Evolutionary conservation across 2,888 invertebrate genomes (phyloP), one percentile per base, ranked within the genome.

Genomic region (Tetragnatha montana): DNA sequence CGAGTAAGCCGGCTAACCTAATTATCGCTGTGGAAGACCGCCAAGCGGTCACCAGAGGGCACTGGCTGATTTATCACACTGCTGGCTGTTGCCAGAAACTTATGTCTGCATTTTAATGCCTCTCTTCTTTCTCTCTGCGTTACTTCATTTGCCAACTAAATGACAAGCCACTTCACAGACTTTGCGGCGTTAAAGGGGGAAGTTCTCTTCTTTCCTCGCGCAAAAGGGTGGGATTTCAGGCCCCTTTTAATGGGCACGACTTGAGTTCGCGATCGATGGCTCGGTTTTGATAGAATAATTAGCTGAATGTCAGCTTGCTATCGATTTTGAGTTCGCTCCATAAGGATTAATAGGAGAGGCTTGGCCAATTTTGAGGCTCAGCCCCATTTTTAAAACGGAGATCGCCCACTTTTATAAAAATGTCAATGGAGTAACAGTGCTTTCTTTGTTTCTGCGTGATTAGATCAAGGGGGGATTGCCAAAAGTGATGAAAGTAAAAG

Each of bases 11-110:
- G 81, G 81, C 78, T 90, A 90, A 90, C 87, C 89, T 90, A 90
- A 90, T 90, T 87, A 90, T 90, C 87, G 73, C 87, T 60, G 82
- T 87, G 89, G 89, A 90, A 87, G 86, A 87, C 89, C 81, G 89
- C 89, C 89, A 90, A 90, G 79, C 86, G 82, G 89, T 90, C 86
- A 87, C 89, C 87, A 86, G 86, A 87, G 87, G 87, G 87, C 87
- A 60, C 87, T 68, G 81, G 87, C 89, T 89, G 89, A 89, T 89
- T 89, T 89, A 89, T 89, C 89, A 84, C 82, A 70, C 71, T 51
- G 73, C 22, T 82, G 22, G 75, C 76, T 71, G 89, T 81, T 89
- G 89, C 89, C 84, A 89, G 89, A 89, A 89, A 89, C 85, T 83
- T 85, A 81, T 85, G 89, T 81, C 85, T 89, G 80, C 75, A 84